Percentiles rank a stretch among this genome's conserved stretches.
Conservation (phyloP, 1,140 invertebrate species). For the Anoplophora glabripennis region DNA sequence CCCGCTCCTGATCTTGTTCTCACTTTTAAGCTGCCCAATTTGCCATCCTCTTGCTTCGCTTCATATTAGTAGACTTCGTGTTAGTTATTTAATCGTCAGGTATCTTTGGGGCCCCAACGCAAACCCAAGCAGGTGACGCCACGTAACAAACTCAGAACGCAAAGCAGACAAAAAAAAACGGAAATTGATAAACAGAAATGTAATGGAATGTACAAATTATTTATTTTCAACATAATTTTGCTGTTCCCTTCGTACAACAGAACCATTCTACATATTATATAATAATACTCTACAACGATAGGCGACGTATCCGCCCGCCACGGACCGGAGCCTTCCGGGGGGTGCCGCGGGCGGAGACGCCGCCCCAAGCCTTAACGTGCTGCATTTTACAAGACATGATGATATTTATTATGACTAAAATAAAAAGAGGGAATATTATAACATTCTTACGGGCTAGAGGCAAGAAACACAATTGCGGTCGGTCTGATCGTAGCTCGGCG, state of each 20-base stretch:
- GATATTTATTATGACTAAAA: conserved; percentile 26
- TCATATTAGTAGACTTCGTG: too few species aligned
- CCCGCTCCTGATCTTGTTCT: too few species aligned
- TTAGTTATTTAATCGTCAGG: too few species aligned
- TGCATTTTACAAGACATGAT: conserved; percentile 19
- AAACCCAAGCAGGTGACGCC: not conserved
- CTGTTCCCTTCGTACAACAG: conserved; percentile 41
- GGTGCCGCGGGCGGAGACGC: not conserved
- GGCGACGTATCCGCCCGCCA: conserved; percentile 1
- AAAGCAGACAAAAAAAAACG: conserved; percentile 33
- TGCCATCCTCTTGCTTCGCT: too few species aligned
- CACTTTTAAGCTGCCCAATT: too few species aligned
- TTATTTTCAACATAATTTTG: conserved; percentile 44
- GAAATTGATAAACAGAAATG: conserved; percentile 42
- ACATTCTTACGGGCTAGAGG: conserved; percentile 34
- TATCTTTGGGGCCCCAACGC: not conserved
- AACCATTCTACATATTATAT: conserved; percentile 32
- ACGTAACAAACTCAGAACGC: conserved; percentile 16
- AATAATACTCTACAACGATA: conserved; percentile 31
- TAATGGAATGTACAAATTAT: conserved; percentile 46
- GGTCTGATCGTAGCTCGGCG: conserved; percentile 5
- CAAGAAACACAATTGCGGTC: conserved; percentile 19
- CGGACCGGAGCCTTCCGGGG: not conserved
- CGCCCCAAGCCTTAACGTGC: conserved; percentile 21
- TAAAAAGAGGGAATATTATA: conserved; percentile 32